Conservation (phyloP, 2,888 invertebrate genomes). For the Hypsopygia costalis region DNA sequence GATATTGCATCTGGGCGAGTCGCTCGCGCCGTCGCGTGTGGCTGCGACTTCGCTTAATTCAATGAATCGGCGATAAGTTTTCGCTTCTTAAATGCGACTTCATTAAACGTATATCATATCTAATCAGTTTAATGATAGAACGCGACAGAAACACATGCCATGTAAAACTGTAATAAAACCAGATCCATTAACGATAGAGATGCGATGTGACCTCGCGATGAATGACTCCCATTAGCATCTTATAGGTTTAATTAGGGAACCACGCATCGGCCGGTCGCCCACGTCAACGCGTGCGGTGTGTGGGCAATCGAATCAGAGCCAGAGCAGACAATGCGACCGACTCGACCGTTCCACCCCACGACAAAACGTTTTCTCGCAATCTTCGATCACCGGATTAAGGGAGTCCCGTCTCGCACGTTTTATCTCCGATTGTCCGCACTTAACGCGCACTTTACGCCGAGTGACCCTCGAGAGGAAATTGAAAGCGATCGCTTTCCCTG, state of each 20-base stretch:
- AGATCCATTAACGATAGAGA: slow-evolving; percentile 36
- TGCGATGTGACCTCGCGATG: slow-evolving; percentile 55
- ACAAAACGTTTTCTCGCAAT: slow-evolving; percentile 80
- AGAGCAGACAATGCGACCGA: slow-evolving; percentile 65
- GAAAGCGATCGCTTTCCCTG: slow-evolving; percentile 78
- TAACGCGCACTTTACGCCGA: slow-evolving; percentile 78
- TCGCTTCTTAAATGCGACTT: slow-evolving; percentile 39
- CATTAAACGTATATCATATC: slow-evolving; percentile 40
- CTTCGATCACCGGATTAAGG: slow-evolving; percentile 80
- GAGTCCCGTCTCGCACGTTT: slow-evolving; percentile 78
- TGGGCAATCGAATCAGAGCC: slow-evolving; percentile 73
- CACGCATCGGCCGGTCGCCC: slow-evolving; percentile 53
- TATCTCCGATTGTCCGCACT: slow-evolving; percentile 81
- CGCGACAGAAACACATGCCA: slow-evolving; percentile 38
- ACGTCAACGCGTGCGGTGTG: slow-evolving; percentile 55
- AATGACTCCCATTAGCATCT: slow-evolving; percentile 64
- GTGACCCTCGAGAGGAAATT: slow-evolving; percentile 79
- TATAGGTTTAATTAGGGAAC: slow-evolving; percentile 70
- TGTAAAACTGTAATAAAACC: slow-evolving; percentile 39
- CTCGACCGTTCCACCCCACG: slow-evolving; percentile 71
- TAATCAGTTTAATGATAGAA: slow-evolving; percentile 48
- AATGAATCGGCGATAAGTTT: slow-evolving; percentile 51
- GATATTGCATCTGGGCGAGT: slow-evolving; percentile 56
- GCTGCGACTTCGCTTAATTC: slow-evolving; percentile 51
- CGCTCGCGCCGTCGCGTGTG: slow-evolving; percentile 53